Conservation (phyloP, 1,140 invertebrate species). For the Rhynchophorus ferrugineus region DNA sequence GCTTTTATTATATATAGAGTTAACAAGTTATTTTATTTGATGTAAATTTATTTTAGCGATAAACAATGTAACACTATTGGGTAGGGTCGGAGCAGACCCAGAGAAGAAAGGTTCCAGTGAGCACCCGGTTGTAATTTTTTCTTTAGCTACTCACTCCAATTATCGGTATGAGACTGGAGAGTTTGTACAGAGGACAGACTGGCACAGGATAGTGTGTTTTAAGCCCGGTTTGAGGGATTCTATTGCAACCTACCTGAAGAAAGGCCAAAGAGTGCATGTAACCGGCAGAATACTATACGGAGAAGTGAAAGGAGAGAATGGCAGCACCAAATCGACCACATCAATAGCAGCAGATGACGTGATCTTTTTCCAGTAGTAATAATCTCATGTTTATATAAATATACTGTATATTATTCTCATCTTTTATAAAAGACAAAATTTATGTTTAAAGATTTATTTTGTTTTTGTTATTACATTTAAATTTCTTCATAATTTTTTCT, state of each 20-base stretch:
- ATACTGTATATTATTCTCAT: too few species aligned
- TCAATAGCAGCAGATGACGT: constrained; percentile 82
- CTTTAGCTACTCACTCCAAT: constrained; percentile 81
- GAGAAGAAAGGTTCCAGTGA: constrained; percentile 72
- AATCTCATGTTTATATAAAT: too few species aligned
- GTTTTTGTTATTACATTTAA: too few species aligned
- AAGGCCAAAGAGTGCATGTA: constrained; percentile 79
- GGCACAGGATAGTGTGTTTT: constrained; percentile 86
- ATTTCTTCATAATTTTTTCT: too few species aligned
- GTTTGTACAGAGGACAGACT: constrained; percentile 77
- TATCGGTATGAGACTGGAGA: constrained; percentile 73
- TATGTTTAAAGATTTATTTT: too few species aligned
- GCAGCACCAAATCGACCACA: constrained; percentile 61
- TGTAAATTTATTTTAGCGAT: constrained; percentile 63
- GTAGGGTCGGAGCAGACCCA: constrained; percentile 78
- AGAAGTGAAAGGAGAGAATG: constrained; percentile 72
- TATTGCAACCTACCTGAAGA: constrained; percentile 70
- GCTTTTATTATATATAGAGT: too few species aligned
- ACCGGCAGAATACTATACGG: constrained; percentile 78
- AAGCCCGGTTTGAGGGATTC: constrained; percentile 72
- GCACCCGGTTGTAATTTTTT: constrained; percentile 84
- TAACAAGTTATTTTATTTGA: too few species aligned
- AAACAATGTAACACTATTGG: constrained; percentile 79
- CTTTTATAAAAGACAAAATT: too few species aligned
- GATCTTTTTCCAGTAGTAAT: constrained; percentile 66